These are phyloP conservation scores for Numenius arquata DNA, from an alignment of 2,113 vertebrate genomes.

Conservation along the genomic window DNA sequence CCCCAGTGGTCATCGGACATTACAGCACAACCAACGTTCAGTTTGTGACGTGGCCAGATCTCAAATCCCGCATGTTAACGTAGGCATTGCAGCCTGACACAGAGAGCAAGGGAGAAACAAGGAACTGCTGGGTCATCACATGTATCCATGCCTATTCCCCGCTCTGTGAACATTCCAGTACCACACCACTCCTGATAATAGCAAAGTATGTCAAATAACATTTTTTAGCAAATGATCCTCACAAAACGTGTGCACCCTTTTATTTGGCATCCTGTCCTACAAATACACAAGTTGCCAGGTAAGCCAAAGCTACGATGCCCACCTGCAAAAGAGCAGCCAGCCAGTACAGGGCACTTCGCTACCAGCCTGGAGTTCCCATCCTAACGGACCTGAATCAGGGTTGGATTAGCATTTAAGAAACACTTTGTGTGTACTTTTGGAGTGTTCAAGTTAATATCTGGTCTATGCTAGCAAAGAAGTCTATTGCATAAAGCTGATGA, in stretches of 20 bases:
- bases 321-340: background rate
- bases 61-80: fast-evolving
- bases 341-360: background rate
- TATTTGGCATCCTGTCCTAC: background rate
- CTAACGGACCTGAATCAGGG: background rate
- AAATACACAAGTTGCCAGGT: background rate
- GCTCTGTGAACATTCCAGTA: background rate
- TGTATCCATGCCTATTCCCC: background rate
- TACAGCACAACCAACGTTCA: background rate
- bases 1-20: fast-evolving
- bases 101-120: background rate
- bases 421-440: background rate
- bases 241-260: background rate
- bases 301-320: background rate
- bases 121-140: background rate
- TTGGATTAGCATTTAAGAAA: background rate
- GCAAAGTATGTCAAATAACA: background rate
- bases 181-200: background rate
- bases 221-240: background rate
- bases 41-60: background rate
- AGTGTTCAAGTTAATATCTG: background rate
- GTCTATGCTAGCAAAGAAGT: background rate
- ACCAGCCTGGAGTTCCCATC: background rate
- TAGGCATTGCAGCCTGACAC: background rate
- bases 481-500: background rate